Percentiles rank a stretch among this genome's conserved stretches.
phyloP scores from a whole-genome alignment of 2,888 invertebrate species.

The Drosophila crucigera region DNA sequence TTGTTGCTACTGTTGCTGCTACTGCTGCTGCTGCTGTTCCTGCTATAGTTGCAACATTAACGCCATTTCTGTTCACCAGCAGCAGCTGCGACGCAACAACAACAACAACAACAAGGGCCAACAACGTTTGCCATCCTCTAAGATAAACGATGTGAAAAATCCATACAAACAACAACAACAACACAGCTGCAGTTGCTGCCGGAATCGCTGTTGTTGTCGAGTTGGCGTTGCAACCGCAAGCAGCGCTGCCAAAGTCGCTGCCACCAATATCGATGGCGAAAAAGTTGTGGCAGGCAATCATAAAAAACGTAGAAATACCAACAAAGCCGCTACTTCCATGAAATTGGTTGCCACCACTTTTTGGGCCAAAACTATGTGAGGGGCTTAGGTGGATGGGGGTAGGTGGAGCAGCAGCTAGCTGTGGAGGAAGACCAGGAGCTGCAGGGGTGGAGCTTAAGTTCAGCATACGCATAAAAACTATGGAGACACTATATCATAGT shows the following conservation, averaged over 20 bases:
- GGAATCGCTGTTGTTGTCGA: constrained; percentile 4
- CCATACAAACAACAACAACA: constrained; percentile 75
- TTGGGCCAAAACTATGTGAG: neutral
- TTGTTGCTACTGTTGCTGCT: constrained; percentile 22
- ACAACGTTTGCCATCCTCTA: constrained; percentile 64
- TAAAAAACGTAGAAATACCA: constrained; percentile 74
- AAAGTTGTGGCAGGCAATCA: constrained; percentile 82
- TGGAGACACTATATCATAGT: constrained; percentile 29
- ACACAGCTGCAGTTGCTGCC: constrained; percentile 25
- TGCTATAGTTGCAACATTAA: constrained; percentile 79
- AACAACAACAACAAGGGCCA: constrained; percentile 33
- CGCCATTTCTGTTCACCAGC: constrained; percentile 76
- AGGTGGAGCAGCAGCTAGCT: neutral
- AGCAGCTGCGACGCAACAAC: constrained; percentile 78
- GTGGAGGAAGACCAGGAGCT: neutral
- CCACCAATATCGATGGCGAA: constrained; percentile 79
- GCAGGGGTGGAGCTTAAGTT: constrained; percentile 17
- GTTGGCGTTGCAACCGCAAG: constrained; percentile 64
- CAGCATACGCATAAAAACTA: constrained; percentile 28
- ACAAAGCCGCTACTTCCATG: constrained; percentile 61
- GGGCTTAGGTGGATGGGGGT: neutral
- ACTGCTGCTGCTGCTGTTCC: constrained; percentile 33
- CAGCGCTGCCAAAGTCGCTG: constrained; percentile 52
- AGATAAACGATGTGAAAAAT: constrained; percentile 81
- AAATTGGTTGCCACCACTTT: constrained; percentile 36